Evolutionary conservation across 2,888 invertebrate genomes (phyloP), one percentile per base, ranked within the genome.

Genomic region (Mamestra brassicae): DNA sequence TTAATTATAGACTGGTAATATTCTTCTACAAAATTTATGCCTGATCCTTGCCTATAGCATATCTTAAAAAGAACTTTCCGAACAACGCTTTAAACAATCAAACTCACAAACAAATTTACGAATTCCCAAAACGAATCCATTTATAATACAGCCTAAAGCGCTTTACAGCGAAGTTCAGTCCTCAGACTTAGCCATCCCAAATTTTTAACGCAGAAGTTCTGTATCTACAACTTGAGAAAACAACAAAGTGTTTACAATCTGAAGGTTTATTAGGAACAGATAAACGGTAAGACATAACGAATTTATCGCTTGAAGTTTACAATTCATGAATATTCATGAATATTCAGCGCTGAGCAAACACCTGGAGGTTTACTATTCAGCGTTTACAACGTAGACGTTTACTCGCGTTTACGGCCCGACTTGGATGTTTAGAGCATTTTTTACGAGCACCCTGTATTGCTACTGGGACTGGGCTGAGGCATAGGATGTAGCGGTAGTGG

Each of bases 361-460:
- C 89, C 90, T 90, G 90, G 80, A 79, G 85, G 81, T 87, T 85
- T 87, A 89, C 86, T 84, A 81, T 88, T 85, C 84, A 81, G 81
- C 86, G 89, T 91, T 93, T 92, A 93, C 91, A 91, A 89, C 89
- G 88, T 82, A 87, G 85, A 89, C 92, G 92, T 92, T 94, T 94
- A 93, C 92, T 91, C 90, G 86, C 93, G 91, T 95, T 95, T 95
- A 95, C 93, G 92, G 87, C 89, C 86, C 8, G 87, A 89, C 90
- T 91, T 90, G 92, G 90, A 92, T 94, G 94, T 93, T 95, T 92
- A 94, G 92, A 91, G 91, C 90, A 88, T 92, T 95, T 95, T 94
- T 95, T 95, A 95, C 93, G 95, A 94, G 87, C 91, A 84, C 74
- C 80, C 88, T 87, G 90, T 92, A 92, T 93, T 93, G 89, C 87